Conservation (phyloP, 2,113 vertebrate species). For the Corythoichthys intestinalis region DNA sequence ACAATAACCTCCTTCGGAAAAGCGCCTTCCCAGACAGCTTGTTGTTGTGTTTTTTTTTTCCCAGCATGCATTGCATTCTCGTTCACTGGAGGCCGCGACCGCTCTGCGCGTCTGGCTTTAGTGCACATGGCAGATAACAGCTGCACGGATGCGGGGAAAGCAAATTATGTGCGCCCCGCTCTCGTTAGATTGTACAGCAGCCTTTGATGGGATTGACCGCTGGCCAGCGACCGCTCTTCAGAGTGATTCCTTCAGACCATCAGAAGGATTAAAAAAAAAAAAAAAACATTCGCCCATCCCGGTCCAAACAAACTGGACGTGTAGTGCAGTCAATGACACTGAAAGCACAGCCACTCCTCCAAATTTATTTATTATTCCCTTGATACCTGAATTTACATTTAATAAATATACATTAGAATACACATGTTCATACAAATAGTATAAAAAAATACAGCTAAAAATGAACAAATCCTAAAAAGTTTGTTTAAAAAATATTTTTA, state of each 20-base stretch:
- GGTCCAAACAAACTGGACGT: too few species aligned
- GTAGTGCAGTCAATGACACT: too few species aligned
- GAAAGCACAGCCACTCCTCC: too few species aligned
- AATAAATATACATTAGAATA: too few species aligned
- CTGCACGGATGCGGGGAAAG: not conserved
- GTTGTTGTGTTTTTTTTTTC: not conserved
- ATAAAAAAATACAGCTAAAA: too few species aligned
- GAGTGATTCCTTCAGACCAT: not conserved
- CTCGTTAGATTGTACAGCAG: not conserved
- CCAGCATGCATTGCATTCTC: not conserved
- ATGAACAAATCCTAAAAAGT: too few species aligned
- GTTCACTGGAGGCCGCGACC: not conserved
- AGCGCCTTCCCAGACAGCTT: not conserved
- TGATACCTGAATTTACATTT: too few species aligned
- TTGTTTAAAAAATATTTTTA: too few species aligned
- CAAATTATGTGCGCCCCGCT: not conserved
- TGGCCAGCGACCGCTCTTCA: not conserved
- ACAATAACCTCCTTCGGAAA: not conserved
- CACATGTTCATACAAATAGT: too few species aligned
- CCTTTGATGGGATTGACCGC: constrained; percentile 1
- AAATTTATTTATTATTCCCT: too few species aligned
- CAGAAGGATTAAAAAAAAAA: too few species aligned
- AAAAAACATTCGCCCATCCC: too few species aligned
- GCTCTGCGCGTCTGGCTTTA: not conserved
- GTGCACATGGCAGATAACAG: constrained; percentile 2